A percentile compares a stretch with the other conserved stretches of the same genome.
Evolutionary conservation across 2,888 invertebrate species (phyloP).

Genomic region (Apamea epomidion): DNA sequence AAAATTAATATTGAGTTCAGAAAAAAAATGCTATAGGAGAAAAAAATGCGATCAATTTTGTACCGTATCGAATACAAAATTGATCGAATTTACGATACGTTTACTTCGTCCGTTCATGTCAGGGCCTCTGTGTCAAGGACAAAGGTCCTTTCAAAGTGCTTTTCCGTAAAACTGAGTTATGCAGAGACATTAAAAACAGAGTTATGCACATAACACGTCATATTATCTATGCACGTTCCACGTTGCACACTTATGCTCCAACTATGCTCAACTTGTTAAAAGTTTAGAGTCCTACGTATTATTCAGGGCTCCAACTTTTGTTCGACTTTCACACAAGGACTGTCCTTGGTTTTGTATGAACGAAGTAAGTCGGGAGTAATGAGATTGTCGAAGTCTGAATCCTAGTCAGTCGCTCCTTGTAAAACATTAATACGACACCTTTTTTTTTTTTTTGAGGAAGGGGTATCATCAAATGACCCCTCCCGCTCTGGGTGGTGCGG

Average conservation of each 20-base stretch:
- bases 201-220: neutral
- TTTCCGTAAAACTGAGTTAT: neutral
- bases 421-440: neutral
- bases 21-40: too few species aligned
- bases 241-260: neutral
- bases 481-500: too few species aligned
- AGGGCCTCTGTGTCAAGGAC: neutral
- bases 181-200: too few species aligned
- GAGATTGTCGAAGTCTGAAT: neutral
- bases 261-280: constrained; percentile 9
- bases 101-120: neutral
- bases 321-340: neutral
- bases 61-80: neutral
- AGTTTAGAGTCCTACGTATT: constrained; percentile 5
- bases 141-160: neutral
- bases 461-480: too few species aligned
- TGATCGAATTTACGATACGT: neutral
- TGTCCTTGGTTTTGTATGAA: neutral
- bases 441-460: too few species aligned
- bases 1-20: too few species aligned
- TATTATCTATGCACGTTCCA: neutral
- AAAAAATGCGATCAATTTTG: too few species aligned
- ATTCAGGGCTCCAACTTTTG: neutral
- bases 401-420: neutral
- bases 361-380: neutral